Percentiles rank a stretch among this genome's conserved stretches.
Evolutionary conservation across 1,140 invertebrate genomes (phyloP).

Genomic region (Drosophila parabipectinata): DNA sequence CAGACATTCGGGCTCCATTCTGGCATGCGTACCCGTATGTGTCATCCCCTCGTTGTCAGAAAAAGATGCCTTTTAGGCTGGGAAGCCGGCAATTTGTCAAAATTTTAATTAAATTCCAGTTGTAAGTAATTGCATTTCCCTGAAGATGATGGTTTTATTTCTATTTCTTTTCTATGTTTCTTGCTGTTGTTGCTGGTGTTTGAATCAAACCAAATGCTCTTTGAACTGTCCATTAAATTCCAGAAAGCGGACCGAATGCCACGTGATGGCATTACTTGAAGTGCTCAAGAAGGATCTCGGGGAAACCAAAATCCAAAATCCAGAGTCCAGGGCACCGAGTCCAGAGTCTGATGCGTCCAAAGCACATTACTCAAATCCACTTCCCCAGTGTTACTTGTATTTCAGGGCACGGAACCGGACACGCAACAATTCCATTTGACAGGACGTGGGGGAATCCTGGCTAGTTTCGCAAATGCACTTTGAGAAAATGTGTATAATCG

Average conservation of each 20-base stretch:
- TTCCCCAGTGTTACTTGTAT: slow-evolving; percentile 28
- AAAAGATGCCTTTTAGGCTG: background rate
- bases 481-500: background rate
- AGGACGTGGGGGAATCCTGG: slow-evolving; percentile 9
- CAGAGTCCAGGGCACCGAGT: background rate
- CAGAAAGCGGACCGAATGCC: slow-evolving; percentile 1
- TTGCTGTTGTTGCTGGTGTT: background rate
- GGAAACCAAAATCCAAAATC: background rate
- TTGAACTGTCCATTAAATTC: background rate
- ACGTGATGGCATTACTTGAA: slow-evolving; percentile 15
- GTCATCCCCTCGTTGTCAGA: background rate
- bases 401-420: slow-evolving; percentile 33
- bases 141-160: background rate
- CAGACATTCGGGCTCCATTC: slow-evolving; percentile 3
- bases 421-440: slow-evolving; percentile 33
- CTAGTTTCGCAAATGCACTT: background rate
- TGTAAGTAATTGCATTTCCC: slow-evolving; percentile 17
- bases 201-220: slow-evolving; percentile 3
- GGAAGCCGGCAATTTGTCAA: slow-evolving; percentile 28
- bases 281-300: slow-evolving; percentile 2
- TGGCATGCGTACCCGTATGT: background rate
- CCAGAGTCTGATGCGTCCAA: slow-evolving; percentile 19
- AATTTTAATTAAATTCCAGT: slow-evolving; percentile 45
- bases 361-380: slow-evolving; percentile 45
- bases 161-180: background rate